Percentiles rank a stretch among this genome's conserved stretches.
phyloP scores from a whole-genome alignment of 2,113 vertebrate species.

The Carettochelys insculpta region DNA sequence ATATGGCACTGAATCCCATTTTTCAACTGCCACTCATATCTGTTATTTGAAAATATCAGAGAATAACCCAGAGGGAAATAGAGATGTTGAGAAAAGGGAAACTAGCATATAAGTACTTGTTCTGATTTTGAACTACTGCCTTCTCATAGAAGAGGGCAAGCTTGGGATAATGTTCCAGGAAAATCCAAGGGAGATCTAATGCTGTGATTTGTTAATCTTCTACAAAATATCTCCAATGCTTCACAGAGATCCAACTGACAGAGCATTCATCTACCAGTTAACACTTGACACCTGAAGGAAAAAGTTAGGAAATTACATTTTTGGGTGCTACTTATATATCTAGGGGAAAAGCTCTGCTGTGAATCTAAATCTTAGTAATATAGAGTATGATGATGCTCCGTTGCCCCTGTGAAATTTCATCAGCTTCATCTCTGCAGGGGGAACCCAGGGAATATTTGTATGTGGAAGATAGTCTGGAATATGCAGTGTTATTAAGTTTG shows the following conservation, averaged over 20 bases:
- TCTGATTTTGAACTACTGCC: conserved; percentile 1
- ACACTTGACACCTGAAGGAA: conserved; percentile 12
- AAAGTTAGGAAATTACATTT: conserved; percentile 46
- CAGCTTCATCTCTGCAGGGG: conserved; percentile 20
- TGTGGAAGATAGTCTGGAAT: conserved; percentile 11
- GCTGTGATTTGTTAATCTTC: conserved; percentile 21
- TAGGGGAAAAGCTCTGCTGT: conserved; percentile 35
- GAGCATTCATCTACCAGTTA: conserved; percentile 45
- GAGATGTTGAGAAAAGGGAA: neutral
- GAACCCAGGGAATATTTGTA: conserved; percentile 21
- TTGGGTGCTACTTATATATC: conserved; percentile 28
- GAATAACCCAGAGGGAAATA: neutral
- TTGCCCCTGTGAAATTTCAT: conserved; percentile 37
- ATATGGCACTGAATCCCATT: neutral
- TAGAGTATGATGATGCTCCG: conserved; percentile 17
- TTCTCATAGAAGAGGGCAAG: neutral
- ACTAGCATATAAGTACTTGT: neutral
- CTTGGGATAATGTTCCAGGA: neutral
- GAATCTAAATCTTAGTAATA: conserved; percentile 43
- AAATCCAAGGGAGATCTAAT: neutral
- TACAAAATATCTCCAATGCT: conserved; percentile 14
- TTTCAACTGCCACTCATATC: neutral
- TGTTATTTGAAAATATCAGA: neutral
- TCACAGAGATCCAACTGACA: neutral
- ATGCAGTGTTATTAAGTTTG: neutral